These are phyloP conservation scores for Oxyura jamaicensis DNA, from an alignment of 2,113 vertebrate species.

Conservation along the genomic window DNA sequence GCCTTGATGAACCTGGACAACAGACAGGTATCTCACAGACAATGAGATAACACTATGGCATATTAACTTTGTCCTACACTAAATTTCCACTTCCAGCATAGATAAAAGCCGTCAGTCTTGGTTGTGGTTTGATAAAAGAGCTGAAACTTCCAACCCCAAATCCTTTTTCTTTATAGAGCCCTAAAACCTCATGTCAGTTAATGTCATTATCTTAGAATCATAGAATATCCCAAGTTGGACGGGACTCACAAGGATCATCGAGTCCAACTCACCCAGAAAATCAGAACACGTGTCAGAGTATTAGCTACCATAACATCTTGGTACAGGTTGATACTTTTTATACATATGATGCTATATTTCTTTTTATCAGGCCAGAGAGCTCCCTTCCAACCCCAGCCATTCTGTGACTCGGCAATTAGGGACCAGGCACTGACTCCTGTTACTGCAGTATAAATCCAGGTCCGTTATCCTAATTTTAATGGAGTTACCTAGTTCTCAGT, in stretches of 20 bases:
- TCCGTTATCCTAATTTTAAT: not conserved
- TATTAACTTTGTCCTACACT: not conserved
- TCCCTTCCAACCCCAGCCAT: not conserved
- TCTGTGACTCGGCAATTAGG: not conserved
- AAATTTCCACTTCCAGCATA: not conserved
- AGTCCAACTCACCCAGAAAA: too few relatives aligned
- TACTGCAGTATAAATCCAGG: not conserved
- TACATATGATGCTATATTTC: too few relatives aligned
- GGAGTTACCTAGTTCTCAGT: not conserved
- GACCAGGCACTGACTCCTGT: not conserved
- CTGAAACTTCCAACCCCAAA: not conserved
- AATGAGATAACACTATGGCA: not conserved
- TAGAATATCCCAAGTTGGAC: too few relatives aligned
- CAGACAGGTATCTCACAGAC: not conserved
- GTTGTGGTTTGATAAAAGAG: not conserved
- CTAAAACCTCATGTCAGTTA: not conserved
- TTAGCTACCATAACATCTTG: not conserved
- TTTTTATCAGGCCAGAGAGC: not conserved
- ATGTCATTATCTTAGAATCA: too few relatives aligned
- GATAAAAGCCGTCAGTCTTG: not conserved
- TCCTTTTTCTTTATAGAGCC: not conserved
- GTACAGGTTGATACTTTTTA: not conserved
- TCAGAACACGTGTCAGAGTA: too few relatives aligned
- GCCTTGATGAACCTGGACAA: not conserved
- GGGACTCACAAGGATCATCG: too few relatives aligned